A percentile compares a stretch with the other conserved stretches of the same genome.
These are phyloP conservation scores for Alethe diademata DNA, from an alignment of 2,113 vertebrate species.

Conservation along the genomic window DNA sequence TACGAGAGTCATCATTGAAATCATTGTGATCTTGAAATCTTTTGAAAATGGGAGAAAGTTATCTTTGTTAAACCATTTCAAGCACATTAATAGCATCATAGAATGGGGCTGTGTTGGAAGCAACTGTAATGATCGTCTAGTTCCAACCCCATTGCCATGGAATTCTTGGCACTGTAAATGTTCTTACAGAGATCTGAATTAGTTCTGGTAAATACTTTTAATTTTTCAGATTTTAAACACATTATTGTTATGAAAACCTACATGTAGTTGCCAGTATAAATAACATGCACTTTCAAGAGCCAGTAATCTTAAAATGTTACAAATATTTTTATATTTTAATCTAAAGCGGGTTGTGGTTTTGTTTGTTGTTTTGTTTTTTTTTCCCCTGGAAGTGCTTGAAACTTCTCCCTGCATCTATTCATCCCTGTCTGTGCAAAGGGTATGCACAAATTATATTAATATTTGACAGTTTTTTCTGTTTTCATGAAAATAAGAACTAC, in stretches of 20 bases:
- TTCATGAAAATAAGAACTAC: background rate
- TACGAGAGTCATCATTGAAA: background rate
- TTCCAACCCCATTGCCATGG: background rate
- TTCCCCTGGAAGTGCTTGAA: background rate
- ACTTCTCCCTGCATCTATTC: background rate
- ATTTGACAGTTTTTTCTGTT: background rate
- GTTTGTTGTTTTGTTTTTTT: too few species aligned
- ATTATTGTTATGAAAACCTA: background rate
- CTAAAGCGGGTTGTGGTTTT: background rate
- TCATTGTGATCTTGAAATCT: background rate
- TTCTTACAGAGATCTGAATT: background rate
- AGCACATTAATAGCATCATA: background rate
- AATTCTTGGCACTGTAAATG: background rate
- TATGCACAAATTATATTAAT: background rate
- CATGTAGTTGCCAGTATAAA: background rate
- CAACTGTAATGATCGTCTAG: background rate
- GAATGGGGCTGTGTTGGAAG: background rate
- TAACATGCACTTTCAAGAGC: background rate
- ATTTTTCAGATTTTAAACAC: background rate
- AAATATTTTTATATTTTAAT: background rate
- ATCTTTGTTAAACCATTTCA: background rate
- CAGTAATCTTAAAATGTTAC: background rate
- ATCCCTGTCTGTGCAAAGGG: background rate
- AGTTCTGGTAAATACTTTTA: background rate
- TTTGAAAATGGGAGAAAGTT: background rate